Evolutionary conservation across 1,140 invertebrate species (phyloP).

Genomic region (Lasaia peninsularis): DNA sequence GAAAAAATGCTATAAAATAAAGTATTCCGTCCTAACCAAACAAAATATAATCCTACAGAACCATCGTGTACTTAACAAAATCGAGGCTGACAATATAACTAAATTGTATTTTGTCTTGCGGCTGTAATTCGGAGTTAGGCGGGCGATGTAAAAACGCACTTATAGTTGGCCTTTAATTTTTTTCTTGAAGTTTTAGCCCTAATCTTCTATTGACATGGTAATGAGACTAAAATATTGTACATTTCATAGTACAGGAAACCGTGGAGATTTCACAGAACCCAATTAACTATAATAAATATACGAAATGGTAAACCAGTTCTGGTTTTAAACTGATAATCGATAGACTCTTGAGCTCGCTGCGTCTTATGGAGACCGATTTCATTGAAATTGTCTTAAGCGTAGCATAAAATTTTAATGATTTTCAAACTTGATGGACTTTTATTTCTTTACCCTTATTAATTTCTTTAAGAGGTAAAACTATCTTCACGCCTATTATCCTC

Average conservation of each 20-base stretch:
- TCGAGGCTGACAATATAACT: slow-evolving; percentile 20
- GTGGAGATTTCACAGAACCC: slow-evolving; percentile 30
- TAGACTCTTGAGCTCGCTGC: neutral
- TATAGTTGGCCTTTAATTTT: slow-evolving; percentile 42
- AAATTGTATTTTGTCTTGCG: slow-evolving; percentile 63
- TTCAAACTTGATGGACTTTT: no score
- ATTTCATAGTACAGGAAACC: slow-evolving; percentile 31
- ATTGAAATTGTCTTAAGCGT: no score
- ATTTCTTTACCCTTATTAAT: no score
- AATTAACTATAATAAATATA: no score
- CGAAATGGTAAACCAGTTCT: neutral
- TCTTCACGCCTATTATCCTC: no score
- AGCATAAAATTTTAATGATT: no score
- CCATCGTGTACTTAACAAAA: neutral
- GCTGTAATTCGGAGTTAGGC: slow-evolving; percentile 58
- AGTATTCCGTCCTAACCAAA: no score
- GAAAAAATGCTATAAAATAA: no score
- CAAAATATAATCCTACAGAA: slow-evolving; percentile 14
- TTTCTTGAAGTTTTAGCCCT: slow-evolving; percentile 66
- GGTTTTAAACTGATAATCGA: neutral
- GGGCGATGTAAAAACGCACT: slow-evolving; percentile 53
- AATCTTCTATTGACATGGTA: slow-evolving; percentile 74
- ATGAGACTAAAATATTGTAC: slow-evolving; percentile 72
- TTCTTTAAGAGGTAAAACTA: no score
- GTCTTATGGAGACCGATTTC: no score